Conservation (phyloP, 2,888 invertebrate genomes). For the Volucella inanis region DNA sequence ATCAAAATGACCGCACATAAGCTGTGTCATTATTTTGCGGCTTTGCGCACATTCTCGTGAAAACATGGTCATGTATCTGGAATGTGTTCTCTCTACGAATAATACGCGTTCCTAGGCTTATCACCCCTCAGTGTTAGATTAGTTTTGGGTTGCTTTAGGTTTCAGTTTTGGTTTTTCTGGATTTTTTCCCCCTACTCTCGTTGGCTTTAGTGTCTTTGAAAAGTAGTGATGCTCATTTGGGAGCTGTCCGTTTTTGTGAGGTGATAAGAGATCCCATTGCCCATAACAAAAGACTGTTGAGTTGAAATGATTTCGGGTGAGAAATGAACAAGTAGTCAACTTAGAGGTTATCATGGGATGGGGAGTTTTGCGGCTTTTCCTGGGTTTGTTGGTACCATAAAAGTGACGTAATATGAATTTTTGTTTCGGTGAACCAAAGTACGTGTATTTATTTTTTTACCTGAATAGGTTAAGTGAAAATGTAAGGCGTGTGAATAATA, state of each 20-base stretch:
- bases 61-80: constrained; percentile 10
- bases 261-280: constrained; percentile 56
- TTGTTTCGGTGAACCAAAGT: not conserved
- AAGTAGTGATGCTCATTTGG: constrained; percentile 15
- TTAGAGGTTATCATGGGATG: constrained; percentile 61
- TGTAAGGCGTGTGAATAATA: not conserved
- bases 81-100: constrained; percentile 39
- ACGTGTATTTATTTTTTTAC: not conserved
- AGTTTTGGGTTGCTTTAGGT: constrained; percentile 31
- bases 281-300: constrained; percentile 8
- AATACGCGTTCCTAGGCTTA: constrained; percentile 41
- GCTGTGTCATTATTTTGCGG: constrained; percentile 68
- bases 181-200: constrained; percentile 3
- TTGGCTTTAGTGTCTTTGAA: constrained; percentile 9
- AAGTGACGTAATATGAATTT: not conserved
- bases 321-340: constrained; percentile 22
- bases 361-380: constrained; percentile 10
- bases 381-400: not conserved
- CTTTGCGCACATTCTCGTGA: constrained; percentile 50
- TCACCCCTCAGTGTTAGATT: constrained; percentile 46
- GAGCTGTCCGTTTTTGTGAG: constrained; percentile 25
- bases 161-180: constrained; percentile 1
- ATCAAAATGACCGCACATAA: constrained; percentile 59
- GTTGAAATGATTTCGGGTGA: constrained; percentile 27
- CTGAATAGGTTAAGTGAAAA: not conserved